phyloP scores from a whole-genome alignment of 1,140 invertebrate species.

The Plutomurus gul region DNA sequence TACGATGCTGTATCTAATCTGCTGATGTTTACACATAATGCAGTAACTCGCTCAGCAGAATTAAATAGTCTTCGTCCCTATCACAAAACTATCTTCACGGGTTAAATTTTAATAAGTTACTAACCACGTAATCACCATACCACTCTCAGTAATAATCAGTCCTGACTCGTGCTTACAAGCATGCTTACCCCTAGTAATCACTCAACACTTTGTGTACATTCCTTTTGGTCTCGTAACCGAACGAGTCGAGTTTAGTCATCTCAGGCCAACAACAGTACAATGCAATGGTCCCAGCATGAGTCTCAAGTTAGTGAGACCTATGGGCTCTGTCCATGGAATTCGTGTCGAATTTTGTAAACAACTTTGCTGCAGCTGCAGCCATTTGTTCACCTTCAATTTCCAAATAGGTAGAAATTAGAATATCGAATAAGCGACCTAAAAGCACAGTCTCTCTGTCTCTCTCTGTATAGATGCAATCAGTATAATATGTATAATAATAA shows the following conservation, averaged over 20 bases:
- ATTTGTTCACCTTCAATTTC: constrained; percentile 15
- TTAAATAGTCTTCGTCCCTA: background rate
- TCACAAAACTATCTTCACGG: background rate
- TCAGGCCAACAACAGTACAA: background rate
- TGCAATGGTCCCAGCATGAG: background rate
- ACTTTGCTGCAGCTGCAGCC: background rate
- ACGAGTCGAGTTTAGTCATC: too few relatives aligned
- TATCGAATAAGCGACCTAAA: too few relatives aligned
- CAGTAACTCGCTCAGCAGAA: background rate
- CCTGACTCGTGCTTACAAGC: background rate
- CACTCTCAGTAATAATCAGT: background rate
- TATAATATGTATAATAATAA: too few relatives aligned
- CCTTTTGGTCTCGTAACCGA: too few relatives aligned
- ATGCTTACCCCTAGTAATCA: background rate
- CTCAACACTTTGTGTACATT: background rate
- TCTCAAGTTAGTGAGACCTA: background rate
- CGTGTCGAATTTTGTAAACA: constrained; percentile 15
- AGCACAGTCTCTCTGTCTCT: too few relatives aligned
- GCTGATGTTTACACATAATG: too few relatives aligned
- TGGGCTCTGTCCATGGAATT: background rate
- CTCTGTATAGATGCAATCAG: too few relatives aligned
- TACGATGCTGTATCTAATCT: too few relatives aligned
- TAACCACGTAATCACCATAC: background rate
- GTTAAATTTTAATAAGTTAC: background rate
- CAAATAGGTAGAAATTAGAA: background rate